These are phyloP conservation scores for Celastrina argiolus DNA, from an alignment of 2,888 invertebrate genomes.

Conservation along the genomic window DNA sequence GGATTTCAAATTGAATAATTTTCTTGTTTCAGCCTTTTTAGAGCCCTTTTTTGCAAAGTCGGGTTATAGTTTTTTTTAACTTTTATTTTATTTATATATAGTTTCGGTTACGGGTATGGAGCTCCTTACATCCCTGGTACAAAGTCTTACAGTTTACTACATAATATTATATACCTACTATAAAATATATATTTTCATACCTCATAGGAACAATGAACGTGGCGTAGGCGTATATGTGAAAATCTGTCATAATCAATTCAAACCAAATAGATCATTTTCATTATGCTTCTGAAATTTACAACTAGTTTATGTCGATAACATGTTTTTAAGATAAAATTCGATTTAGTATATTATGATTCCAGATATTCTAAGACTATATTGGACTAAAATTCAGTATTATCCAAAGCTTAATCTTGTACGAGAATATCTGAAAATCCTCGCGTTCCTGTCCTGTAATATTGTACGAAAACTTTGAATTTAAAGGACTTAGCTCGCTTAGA, in stretches of 20 bases:
- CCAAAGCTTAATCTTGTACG: neutral
- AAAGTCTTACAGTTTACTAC: too few relatives aligned
- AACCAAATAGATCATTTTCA: neutral
- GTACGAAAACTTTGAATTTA: conserved; percentile 14
- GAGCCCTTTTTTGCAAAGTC: too few relatives aligned
- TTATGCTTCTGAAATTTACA: neutral
- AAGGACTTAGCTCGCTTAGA: conserved; percentile 14
- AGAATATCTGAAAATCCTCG: conserved; percentile 16
- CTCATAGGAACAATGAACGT: neutral
- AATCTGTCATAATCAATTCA: neutral
- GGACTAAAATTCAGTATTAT: neutral
- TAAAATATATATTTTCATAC: neutral
- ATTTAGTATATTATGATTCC: neutral
- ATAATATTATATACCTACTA: too few relatives aligned
- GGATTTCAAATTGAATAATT: too few relatives aligned
- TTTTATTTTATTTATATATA: too few relatives aligned
- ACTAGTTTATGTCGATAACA: neutral
- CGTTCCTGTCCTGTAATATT: conserved; percentile 15
- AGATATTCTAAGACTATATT: neutral
- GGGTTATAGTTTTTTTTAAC: too few relatives aligned
- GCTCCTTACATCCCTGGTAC: too few relatives aligned
- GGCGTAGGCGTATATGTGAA: neutral
- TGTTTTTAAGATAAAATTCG: neutral
- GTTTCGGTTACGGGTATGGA: too few relatives aligned
- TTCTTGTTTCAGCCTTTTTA: too few relatives aligned